Conservation (phyloP, 92 coral and sea anemone species). For the Epizoanthus ramosus region DNA sequence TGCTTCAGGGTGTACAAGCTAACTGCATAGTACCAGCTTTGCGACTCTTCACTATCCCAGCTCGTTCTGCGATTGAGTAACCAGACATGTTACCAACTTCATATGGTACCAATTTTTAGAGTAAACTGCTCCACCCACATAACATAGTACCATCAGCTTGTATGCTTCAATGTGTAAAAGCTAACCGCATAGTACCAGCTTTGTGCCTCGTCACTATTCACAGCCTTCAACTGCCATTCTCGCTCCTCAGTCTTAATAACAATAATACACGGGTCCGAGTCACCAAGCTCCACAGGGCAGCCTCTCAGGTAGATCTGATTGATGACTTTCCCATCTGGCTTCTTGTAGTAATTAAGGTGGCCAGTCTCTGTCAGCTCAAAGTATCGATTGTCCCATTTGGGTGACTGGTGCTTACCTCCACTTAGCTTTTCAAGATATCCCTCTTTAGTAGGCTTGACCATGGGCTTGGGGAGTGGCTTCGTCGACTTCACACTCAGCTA, state of each 20-base stretch:
- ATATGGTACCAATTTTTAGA: too few relatives aligned
- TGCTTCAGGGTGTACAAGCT: conserved; percentile 22
- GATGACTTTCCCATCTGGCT: conserved; percentile 85
- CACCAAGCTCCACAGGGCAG: conserved; percentile 78
- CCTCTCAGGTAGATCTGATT: conserved; percentile 91
- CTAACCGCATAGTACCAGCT: conserved; percentile 73
- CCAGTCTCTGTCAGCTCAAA: conserved; percentile 91
- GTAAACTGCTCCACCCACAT: too few relatives aligned
- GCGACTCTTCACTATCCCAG: conserved; percentile 74
- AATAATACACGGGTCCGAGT: conserved; percentile 65
- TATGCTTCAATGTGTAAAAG: conserved; percentile 56
- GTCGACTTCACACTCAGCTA: conserved; percentile 75
- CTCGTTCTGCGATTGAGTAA: conserved; percentile 12
- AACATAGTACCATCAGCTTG: neutral
- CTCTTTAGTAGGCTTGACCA: conserved; percentile 73
- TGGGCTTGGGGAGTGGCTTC: conserved; percentile 35
- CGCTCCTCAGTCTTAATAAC: conserved; percentile 85
- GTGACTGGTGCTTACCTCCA: conserved; percentile 91
- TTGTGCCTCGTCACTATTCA: conserved; percentile 75
- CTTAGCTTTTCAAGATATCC: conserved; percentile 89
- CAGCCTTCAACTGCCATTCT: conserved; percentile 81
- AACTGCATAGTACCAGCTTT: conserved; percentile 26
- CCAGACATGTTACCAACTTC: too few relatives aligned
- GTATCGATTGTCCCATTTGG: conserved; percentile 94
- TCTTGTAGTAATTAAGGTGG: conserved; percentile 82